phyloP scores from a whole-genome alignment of 2,797 vertebrate species.

The Garrulus glandarius region DNA sequence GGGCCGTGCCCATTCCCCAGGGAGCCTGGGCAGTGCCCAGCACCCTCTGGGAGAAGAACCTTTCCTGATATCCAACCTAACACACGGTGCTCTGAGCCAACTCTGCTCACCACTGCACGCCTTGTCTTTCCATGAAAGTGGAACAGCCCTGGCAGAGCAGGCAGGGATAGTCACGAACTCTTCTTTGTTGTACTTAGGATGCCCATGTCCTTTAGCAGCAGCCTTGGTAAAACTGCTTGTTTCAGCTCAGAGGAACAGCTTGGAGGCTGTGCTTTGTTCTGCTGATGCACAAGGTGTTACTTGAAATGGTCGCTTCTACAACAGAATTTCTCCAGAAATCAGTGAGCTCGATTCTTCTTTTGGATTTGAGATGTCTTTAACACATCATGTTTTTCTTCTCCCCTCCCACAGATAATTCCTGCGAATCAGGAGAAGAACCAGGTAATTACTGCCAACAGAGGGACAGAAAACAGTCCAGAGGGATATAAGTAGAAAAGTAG shows the following conservation, averaged over 20 bases:
- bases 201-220: not conserved
- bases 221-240: not conserved
- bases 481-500: not conserved
- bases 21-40: accelerated
- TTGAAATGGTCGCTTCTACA: not conserved
- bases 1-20: not conserved
- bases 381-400: not conserved
- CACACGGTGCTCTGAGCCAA: accelerated
- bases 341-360: not conserved
- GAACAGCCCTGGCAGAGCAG: not conserved
- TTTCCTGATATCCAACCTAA: not conserved
- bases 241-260: not conserved
- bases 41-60: not conserved
- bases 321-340: not conserved
- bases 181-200: not conserved
- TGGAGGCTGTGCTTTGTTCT: not conserved
- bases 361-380: not conserved
- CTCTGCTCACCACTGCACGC: accelerated
- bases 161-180: not conserved
- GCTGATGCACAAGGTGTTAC: not conserved
- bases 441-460: conserved; percentile 15
- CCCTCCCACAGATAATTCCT: not conserved
- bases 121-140: not conserved
- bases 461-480: not conserved
- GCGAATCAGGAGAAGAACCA: not conserved